Conservation (phyloP, 2,888 invertebrate genomes). For the Dynastes hyllus region DNA sequence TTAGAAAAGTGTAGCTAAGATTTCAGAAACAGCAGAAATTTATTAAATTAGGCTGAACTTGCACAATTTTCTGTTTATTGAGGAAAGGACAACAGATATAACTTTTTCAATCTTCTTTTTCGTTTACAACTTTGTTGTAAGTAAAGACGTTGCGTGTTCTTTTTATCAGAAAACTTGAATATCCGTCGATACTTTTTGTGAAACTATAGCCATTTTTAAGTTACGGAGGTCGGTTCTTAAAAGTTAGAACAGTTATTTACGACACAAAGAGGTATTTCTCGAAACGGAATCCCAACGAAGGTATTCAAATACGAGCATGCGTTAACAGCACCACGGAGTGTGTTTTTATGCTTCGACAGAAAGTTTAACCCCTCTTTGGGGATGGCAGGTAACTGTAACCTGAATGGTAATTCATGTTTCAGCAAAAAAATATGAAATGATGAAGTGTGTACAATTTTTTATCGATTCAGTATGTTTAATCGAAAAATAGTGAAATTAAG, state of each 20-base stretch:
- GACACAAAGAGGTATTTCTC: neutral
- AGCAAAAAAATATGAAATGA: too few relatives aligned
- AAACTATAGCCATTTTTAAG: neutral
- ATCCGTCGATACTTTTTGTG: neutral
- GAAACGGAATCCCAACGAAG: neutral
- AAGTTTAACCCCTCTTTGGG: neutral
- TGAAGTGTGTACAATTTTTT: too few relatives aligned
- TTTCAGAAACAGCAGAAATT: neutral
- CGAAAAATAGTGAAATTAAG: too few relatives aligned
- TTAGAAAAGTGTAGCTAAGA: neutral
- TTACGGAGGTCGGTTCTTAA: neutral
- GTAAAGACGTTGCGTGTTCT: neutral
- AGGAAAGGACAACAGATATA: neutral
- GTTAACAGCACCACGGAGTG: neutral
- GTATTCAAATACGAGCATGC: neutral
- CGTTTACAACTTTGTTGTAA: neutral
- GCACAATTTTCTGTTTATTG: neutral
- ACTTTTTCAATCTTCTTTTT: slow-evolving; percentile 30
- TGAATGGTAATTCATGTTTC: neutral
- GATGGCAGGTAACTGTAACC: neutral
- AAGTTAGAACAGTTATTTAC: neutral
- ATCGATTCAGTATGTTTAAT: too few relatives aligned
- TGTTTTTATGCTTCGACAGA: neutral
- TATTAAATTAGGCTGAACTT: neutral
- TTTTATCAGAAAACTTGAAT: neutral